phyloP scores from a whole-genome alignment of 2,888 invertebrate genomes.

The Leptopilina drosophilae region DNA sequence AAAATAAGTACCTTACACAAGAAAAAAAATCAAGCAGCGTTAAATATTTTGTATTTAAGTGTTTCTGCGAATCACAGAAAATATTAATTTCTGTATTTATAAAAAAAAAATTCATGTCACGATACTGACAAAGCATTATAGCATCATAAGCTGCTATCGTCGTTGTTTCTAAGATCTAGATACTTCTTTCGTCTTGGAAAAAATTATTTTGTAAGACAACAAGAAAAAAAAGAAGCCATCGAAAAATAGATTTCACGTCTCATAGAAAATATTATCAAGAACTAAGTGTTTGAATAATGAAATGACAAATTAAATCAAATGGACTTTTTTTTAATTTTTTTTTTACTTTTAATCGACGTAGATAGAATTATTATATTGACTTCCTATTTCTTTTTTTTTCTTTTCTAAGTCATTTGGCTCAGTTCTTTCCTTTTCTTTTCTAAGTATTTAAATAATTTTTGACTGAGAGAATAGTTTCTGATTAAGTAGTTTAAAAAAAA shows the following conservation, averaged over 20 bases:
- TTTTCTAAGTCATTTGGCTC: constrained; percentile 38
- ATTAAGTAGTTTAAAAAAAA: constrained; percentile 42
- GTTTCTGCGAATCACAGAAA: constrained; percentile 10
- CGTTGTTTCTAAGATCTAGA: constrained; percentile 44
- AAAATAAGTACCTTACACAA: constrained; percentile 58
- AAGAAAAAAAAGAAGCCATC: not conserved
- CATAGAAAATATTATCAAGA: too few species aligned
- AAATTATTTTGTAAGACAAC: too few species aligned
- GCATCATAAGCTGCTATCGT: constrained; percentile 40
- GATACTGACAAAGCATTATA: constrained; percentile 37
- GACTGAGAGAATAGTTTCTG: constrained; percentile 33
- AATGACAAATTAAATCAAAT: constrained; percentile 16
- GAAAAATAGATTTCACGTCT: constrained; percentile 22
- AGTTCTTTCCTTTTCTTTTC: constrained; percentile 42
- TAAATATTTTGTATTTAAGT: constrained; percentile 26
- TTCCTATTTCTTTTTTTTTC: not conserved
- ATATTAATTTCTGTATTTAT: constrained; percentile 1
- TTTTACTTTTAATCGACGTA: constrained; percentile 22
- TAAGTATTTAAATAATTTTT: constrained; percentile 32
- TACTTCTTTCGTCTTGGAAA: not conserved
- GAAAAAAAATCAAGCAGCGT: constrained; percentile 24
- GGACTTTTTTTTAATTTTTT: constrained; percentile 16
- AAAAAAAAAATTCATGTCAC: constrained; percentile 26
- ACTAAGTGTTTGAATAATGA: too few species aligned
- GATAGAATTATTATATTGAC: not conserved